Percentiles rank a stretch among this genome's conserved stretches.
phyloP scores from a whole-genome alignment of 1,140 invertebrate genomes.

The Neodiprion fabricii region DNA sequence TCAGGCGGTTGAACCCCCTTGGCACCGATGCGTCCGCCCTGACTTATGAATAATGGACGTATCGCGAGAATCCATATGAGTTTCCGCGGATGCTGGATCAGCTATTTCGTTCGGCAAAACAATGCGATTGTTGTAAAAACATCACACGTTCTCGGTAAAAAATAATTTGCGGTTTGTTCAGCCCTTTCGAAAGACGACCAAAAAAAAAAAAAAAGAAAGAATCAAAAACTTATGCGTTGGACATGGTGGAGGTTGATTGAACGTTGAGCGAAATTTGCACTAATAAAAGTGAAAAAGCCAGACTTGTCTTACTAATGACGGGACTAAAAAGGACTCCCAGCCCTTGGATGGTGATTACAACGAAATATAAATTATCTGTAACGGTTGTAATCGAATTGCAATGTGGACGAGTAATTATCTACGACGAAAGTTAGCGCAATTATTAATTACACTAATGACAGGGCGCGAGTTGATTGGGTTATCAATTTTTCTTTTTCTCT shows the following conservation, averaged over 20 bases:
- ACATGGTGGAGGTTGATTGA: too few species aligned
- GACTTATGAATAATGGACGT: not conserved
- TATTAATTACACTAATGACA: not conserved
- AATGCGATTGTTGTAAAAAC: not conserved
- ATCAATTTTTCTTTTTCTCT: not conserved
- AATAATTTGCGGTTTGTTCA: too few species aligned
- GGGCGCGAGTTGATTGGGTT: not conserved
- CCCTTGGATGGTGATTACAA: not conserved
- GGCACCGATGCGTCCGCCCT: not conserved
- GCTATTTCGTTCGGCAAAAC: not conserved
- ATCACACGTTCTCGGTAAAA: not conserved
- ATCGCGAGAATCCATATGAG: not conserved
- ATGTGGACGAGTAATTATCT: not conserved
- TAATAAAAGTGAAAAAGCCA: too few species aligned
- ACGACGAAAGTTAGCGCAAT: not conserved
- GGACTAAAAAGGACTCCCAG: too few species aligned
- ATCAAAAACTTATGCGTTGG: too few species aligned
- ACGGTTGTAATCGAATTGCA: not conserved
- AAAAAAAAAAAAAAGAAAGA: too few species aligned
- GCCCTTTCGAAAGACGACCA: too few species aligned
- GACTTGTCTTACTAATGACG: too few species aligned
- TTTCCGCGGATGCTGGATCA: conserved; percentile 4
- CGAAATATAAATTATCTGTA: not conserved
- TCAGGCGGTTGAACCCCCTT: not conserved
- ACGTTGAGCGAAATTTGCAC: too few species aligned